Evolutionary conservation across 1,140 invertebrate genomes (phyloP).

Genomic region (Drosophila dunni): DNA sequence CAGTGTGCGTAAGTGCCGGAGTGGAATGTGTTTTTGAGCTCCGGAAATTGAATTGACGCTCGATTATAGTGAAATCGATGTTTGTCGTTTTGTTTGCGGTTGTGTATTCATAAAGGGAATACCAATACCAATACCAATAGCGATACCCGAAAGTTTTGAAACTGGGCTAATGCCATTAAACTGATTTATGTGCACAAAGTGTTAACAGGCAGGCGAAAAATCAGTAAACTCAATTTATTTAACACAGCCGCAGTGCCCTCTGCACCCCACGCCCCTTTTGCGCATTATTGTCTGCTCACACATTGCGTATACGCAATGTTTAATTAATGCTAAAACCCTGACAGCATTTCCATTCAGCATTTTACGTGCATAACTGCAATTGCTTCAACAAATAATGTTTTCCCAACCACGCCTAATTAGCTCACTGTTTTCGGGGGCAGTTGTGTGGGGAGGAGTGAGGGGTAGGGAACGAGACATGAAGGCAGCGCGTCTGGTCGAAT

Average conservation of each 20-base stretch:
- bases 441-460: too few relatives aligned
- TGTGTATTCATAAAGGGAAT: constrained; percentile 33
- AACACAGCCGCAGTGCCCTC: constrained; percentile 3
- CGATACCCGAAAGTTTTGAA: constrained; percentile 47
- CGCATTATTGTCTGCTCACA: background rate
- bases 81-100: constrained; percentile 45
- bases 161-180: constrained; percentile 55
- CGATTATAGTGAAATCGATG: constrained; percentile 57
- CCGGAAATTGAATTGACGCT: constrained; percentile 77
- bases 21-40: constrained; percentile 35
- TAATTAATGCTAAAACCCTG: constrained; percentile 34
- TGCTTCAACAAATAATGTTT: constrained; percentile 33
- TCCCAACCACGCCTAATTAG: constrained; percentile 14
- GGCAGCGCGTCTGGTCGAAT: background rate
- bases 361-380: constrained; percentile 31
- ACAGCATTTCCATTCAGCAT: constrained; percentile 26
- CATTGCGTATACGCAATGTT: constrained; percentile 61
- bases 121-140: constrained; percentile 8
- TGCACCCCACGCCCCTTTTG: too few relatives aligned
- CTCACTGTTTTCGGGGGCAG: background rate
- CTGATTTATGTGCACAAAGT: constrained; percentile 61
- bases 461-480: too few relatives aligned
- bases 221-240: constrained; percentile 55
- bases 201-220: constrained; percentile 52
- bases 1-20: too few relatives aligned